A percentile compares a stretch with the other conserved stretches of the same genome.
Conservation (phyloP, 2,113 vertebrate species). For the Phyllostomus discolor region DNA sequence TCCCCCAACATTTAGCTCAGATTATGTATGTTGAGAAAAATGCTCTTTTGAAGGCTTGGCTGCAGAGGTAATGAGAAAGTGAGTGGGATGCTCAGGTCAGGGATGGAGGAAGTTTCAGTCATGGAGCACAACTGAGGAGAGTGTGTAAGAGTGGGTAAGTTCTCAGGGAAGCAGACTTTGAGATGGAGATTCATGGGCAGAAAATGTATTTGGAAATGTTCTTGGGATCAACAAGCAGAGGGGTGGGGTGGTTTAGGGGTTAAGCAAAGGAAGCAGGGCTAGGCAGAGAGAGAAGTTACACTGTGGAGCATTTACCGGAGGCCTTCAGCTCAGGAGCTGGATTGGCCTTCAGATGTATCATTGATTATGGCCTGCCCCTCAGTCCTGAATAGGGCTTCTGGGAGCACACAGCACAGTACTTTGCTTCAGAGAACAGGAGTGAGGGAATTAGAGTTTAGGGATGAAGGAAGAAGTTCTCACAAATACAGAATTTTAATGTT, state of each 20-base stretch:
- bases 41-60: background rate
- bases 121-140: background rate
- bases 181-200: background rate
- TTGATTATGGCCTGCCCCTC: background rate
- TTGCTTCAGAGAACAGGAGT: background rate
- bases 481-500: background rate
- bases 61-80: background rate
- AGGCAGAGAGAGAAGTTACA: background rate
- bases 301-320: background rate
- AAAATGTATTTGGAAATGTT: background rate
- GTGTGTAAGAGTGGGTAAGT: background rate
- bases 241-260: background rate
- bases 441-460: background rate
- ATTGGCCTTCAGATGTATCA: background rate
- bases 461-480: background rate
- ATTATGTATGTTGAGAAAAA: background rate
- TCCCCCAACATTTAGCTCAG: background rate
- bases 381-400: background rate
- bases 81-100: background rate
- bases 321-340: background rate
- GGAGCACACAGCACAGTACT: background rate
- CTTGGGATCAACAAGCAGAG: background rate
- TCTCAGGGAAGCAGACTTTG: background rate
- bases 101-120: background rate
- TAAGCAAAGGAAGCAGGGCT: background rate